Evolutionary conservation across 92 coral and sea anemone genomes (phyloP), one percentile per base, ranked within the genome.

Genomic region (Desmophyllum pertusum): DNA sequence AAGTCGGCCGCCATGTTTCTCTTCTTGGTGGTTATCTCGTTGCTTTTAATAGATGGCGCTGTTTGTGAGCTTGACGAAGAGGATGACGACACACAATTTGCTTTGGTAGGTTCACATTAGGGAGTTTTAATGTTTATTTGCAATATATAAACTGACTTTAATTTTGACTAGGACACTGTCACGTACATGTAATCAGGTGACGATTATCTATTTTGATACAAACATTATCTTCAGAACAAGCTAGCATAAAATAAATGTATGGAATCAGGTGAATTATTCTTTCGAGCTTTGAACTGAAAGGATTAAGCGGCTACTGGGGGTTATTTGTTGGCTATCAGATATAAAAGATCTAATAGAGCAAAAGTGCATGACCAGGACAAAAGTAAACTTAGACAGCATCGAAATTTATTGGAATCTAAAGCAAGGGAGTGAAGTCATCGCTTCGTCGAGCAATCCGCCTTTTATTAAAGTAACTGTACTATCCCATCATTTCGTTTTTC

Each of bases 61-160:
- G 48, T 35, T 0, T 15, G 76, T 13, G 84, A 80, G 2, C 76
- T 36, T 13, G 84, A 80, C 6, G 63, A 40, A 5, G 65, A 80
- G 10, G 84, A 80, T 1, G 76, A 80, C 51, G 73, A 67, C 23
- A 38, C n/a, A 67, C 51, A 70, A 46, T 80, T 35, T 69, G 84
- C 76, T 15, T 14, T 15, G 84, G 84, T 80, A 67, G 17, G 84
- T 48, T 59, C 7, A 27, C 65, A 25, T 6, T 59, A 13, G 6
- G 53, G 53, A 48, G 19, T 0, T 10, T 0, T 15, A 48, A 48
- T 15, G 4, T 10, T 48, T 2, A 48, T 48, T 48, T 13, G 2
- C 21, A 14, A 48, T 15, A 21, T n/a, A n/a, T n/a, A n/a, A n/a
- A n/a, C n/a, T 13, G 19, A 48, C 53, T 13, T 15, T 14, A n/a